Base-by-base conservation (phyloP, 2,797 vertebrate genomes). In the Acrossocheilus wenchowensis region DNA sequence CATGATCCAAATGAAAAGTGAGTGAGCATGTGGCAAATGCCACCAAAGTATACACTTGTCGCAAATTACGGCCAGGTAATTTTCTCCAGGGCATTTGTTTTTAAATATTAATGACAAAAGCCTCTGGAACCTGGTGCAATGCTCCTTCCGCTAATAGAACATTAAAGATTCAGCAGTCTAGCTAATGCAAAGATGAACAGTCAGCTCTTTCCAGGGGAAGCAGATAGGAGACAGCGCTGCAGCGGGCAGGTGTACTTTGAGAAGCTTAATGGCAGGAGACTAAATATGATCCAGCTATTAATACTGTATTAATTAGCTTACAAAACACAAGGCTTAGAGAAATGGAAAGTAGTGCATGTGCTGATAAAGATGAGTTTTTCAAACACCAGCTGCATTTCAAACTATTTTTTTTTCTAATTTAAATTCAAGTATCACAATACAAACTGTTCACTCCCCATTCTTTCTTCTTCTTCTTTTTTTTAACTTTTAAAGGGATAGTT, bases 41-140 rank as follows among this genome's bases (percentile, higher is more conserved):
- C 69, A 52, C 57, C 72, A 64, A 81, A 82, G 82, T 82, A 73
- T 45, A 87, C 60, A 17, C 85, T 85, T 80, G 36, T 71, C 89
- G 89, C 90, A 93, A 64, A 88, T 85, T 79, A 88, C 3, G 34
- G 54, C 50, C 64, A 83, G 74, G 78, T 82, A 77, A 80, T 83
- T 71, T 81, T 78, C 36, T 34, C 1, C 45, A 19, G 73, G 54
- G 57, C 83, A 43, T 77, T 89, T 88, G 91, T 88, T 87, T 91
- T 93, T 83, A 93, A 94, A 92, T 90, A 91, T 92, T 94, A 94
- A 95, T 95, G 92, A 93, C 92, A 92, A 87, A 90, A 89, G 87
- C 91, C 89, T 93, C 89, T 93, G 94, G 94, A 94, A 92, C 93
- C 94, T 90, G 93, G 89, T 88, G 91, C 75, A 69, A 62, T 88